Conservation (phyloP, 2,888 invertebrate genomes). For the Orthosia gracilis region DNA sequence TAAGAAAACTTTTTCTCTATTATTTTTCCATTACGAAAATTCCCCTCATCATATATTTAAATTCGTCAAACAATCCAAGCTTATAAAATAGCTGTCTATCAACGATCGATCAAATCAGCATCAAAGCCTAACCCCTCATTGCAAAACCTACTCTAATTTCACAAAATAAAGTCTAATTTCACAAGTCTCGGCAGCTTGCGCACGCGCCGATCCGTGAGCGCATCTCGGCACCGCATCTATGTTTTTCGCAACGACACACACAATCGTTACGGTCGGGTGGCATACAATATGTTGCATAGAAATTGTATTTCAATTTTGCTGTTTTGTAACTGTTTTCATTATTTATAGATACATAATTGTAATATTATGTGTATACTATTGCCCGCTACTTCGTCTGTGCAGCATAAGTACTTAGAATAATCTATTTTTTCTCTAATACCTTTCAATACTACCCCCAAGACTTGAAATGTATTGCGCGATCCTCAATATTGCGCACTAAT, state of each 20-base stretch:
- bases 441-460: no score
- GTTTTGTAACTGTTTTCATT: slow-evolving; percentile 44
- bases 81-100: slow-evolving; percentile 46
- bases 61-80: slow-evolving; percentile 17
- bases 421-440: no score
- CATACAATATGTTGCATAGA: slow-evolving; percentile 56
- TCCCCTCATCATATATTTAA: neutral
- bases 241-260: slow-evolving; percentile 73
- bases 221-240: slow-evolving; percentile 76
- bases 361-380: neutral
- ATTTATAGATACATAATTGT: slow-evolving; percentile 13
- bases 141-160: slow-evolving; percentile 10
- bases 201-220: slow-evolving; percentile 64
- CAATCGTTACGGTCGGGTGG: slow-evolving; percentile 52
- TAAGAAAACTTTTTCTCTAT: neutral
- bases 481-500: no score
- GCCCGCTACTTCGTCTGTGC: no score
- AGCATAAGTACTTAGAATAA: no score
- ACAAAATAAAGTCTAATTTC: slow-evolving; percentile 25
- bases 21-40: slow-evolving; percentile 10
- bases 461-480: no score
- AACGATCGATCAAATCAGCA: slow-evolving; percentile 40
- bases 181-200: slow-evolving; percentile 28
- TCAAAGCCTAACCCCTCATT: slow-evolving; percentile 2
- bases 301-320: slow-evolving; percentile 55